Base-by-base conservation (phyloP, 2,113 vertebrate genomes). In the Pseudonaja textilis region DNA sequence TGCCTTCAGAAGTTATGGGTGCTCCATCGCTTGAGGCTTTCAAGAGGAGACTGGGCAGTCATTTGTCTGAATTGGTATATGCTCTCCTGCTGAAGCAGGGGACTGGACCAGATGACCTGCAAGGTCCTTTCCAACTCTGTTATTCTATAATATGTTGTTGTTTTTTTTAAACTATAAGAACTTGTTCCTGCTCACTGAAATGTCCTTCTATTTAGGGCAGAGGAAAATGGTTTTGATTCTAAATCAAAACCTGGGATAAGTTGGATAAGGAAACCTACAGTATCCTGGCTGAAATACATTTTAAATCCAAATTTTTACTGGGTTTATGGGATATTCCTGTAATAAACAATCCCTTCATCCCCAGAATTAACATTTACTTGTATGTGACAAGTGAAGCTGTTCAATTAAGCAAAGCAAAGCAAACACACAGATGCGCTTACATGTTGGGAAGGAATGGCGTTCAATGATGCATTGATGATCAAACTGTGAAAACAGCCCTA, bases 351-450 rank as follows among this genome's bases (percentile, higher is more conserved):
- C 93, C 96, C 96, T 94, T 95, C 96, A 94, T 95, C 93, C 85
- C 91, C 91, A 93, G 96, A 98, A 98, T 98, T 98, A 98, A 97
- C 96, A 97, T 97, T 97, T 97, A 97, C 96, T 97, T 97, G 95
- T 95, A 97, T 96, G 97, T 97, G 97, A 97, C 96, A 94, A 98
- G 97, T 97, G 97, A 97, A 97, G 97, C 97, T 98, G 97, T 98
- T 98, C 97, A 98, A 97, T 98, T 98, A 98, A 97, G 97, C 97
- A 97, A 3, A 97, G 96, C 95, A 97, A 97, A 97, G 86, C 56
- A 45, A 39, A 61, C 39, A 61, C 34, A 87, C 96, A 97, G 97
- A 97, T 96, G 97, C 97, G 97, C 97, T 96, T 95, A 94, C 93
- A 94, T 95, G 96, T 96, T 97, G 94, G 93, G 96, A 97, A 97